phyloP scores from a whole-genome alignment of 2,113 vertebrate genomes.

The Saguinus midas region DNA sequence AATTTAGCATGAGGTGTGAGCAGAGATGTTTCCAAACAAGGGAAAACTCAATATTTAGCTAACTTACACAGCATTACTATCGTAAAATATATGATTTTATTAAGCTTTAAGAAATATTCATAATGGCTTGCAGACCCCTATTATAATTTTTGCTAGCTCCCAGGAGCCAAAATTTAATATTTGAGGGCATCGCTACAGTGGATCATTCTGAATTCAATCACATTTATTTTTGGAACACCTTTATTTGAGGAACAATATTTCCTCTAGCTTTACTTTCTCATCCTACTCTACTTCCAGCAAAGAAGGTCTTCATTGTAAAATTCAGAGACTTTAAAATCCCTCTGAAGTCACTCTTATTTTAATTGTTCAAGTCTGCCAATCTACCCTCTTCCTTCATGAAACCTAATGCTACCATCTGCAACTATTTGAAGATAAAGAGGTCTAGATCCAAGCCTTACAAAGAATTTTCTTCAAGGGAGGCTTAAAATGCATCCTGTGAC shows the following conservation, averaged over 20 bases:
- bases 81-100: neutral
- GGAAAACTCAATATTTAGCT: neutral
- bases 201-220: neutral
- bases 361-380: neutral
- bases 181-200: neutral
- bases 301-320: neutral
- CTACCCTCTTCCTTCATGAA: neutral
- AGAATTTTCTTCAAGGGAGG: neutral
- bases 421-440: slow-evolving; percentile 31
- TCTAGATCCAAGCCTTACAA: neutral
- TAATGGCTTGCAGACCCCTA: neutral
- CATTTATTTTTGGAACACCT: neutral
- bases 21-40: neutral
- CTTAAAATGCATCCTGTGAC: neutral
- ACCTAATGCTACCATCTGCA: neutral
- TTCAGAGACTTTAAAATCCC: neutral
- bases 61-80: neutral
- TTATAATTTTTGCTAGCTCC: neutral
- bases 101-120: slow-evolving; percentile 20
- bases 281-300: neutral
- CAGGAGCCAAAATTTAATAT: neutral
- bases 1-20: neutral
- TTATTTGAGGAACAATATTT: neutral
- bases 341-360: neutral
- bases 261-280: neutral